Percentiles rank a stretch among this genome's conserved stretches.
Conservation (phyloP, 2,888 invertebrate genomes). For the Elmis aenea region DNA sequence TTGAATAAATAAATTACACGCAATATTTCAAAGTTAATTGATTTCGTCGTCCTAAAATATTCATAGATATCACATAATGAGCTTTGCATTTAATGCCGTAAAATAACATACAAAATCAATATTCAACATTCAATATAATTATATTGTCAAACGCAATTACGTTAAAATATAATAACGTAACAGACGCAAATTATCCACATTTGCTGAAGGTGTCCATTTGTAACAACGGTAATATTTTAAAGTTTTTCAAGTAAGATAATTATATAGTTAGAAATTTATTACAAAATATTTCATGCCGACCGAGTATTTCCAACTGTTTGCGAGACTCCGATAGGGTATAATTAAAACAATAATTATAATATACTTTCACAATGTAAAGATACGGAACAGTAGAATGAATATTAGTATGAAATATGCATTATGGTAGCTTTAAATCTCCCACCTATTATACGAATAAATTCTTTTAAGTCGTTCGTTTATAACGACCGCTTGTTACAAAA, state of each 20-base stretch:
- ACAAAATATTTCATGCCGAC: slow-evolving; percentile 26
- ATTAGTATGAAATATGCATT: background rate
- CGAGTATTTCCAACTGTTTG: slow-evolving; percentile 27
- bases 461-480: no score
- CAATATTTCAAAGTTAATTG: no score
- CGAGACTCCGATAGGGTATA: slow-evolving; percentile 28
- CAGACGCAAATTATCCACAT: background rate
- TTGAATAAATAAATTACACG: no score
- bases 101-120: no score
- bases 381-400: slow-evolving; percentile 8
- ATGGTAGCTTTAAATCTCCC: background rate
- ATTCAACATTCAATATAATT: no score
- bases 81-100: no score
- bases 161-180: no score
- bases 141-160: no score
- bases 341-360: slow-evolving; percentile 36
- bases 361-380: slow-evolving; percentile 27
- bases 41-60: no score
- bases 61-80: no score
- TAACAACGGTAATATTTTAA: slow-evolving; percentile 23
- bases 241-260: slow-evolving; percentile 25
- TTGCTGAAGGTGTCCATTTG: slow-evolving; percentile 19
- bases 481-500: no score
- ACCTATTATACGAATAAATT: background rate
- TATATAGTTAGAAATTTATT: slow-evolving; percentile 31